phyloP scores from a whole-genome alignment of 2,888 invertebrate genomes.

The Phortica okadai region DNA sequence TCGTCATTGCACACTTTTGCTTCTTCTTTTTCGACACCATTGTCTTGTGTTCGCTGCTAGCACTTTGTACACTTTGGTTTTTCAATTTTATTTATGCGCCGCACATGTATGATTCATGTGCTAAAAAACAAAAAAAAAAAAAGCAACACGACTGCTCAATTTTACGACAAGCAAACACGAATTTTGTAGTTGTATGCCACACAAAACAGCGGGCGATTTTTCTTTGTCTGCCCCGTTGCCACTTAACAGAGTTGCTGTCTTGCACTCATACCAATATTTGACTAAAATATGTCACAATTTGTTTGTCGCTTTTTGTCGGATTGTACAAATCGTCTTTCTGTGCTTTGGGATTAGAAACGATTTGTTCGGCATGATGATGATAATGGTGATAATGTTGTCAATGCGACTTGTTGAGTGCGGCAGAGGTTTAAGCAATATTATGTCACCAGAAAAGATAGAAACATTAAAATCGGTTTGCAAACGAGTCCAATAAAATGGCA shows the following conservation, averaged over 20 bases:
- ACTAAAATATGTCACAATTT: slow-evolving; percentile 25
- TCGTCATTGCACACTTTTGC: not conserved
- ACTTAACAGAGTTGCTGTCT: not conserved
- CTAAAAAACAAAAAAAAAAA: not conserved
- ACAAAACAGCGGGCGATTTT: slow-evolving; percentile 7
- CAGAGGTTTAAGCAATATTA: not conserved
- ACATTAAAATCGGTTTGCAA: too few species aligned
- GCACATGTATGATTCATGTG: slow-evolving; percentile 27
- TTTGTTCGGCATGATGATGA: not conserved
- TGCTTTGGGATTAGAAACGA: not conserved
- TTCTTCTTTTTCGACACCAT: not conserved
- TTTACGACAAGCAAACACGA: slow-evolving; percentile 20
- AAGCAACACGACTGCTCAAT: slow-evolving; percentile 15
- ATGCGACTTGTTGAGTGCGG: slow-evolving; percentile 10
- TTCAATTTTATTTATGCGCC: slow-evolving; percentile 11
- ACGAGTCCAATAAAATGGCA: too few species aligned
- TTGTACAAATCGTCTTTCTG: slow-evolving; percentile 12
- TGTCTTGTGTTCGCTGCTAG: not conserved
- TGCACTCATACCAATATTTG: slow-evolving; percentile 7
- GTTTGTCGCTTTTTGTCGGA: slow-evolving; percentile 9
- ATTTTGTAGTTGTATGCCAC: not conserved
- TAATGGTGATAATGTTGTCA: not conserved
- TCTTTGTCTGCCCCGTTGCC: slow-evolving; percentile 11
- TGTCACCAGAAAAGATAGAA: too few species aligned
- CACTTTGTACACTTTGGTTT: not conserved